Evolutionary conservation across 1,140 invertebrate species (phyloP).

Genomic region (Stegodyphus dumicola): DNA sequence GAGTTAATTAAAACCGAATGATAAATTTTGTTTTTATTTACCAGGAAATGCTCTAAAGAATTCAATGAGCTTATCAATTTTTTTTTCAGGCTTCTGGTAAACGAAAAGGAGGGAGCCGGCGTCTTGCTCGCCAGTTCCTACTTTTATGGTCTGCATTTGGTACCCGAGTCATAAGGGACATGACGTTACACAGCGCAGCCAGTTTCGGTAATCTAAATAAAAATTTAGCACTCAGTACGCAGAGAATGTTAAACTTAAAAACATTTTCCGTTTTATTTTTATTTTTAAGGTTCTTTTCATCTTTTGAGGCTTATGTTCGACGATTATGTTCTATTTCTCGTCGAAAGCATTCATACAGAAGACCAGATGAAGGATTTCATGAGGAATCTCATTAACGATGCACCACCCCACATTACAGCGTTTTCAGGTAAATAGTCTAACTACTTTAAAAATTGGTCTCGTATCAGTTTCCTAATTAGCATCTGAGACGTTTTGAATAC

Average conservation of each 20-base stretch:
- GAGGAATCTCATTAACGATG: conserved; percentile 66
- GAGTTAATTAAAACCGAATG: not conserved
- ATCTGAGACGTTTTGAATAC: too few species aligned
- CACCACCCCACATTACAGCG: conserved; percentile 62
- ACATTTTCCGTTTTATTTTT: not conserved
- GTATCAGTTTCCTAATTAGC: too few species aligned
- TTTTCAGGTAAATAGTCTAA: conserved; percentile 24
- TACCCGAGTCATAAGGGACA: conserved; percentile 70
- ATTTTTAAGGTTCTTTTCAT: conserved; percentile 71
- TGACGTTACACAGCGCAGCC: conserved; percentile 72
- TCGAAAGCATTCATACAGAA: conserved; percentile 70
- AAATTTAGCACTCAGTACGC: not conserved
- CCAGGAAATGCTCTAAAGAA: too few species aligned
- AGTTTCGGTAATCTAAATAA: conserved; percentile 69
- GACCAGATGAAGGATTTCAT: conserved; percentile 69
- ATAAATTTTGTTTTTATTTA: too few species aligned
- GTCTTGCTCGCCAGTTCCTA: conserved; percentile 70
- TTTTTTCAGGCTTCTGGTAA: conserved; percentile 18
- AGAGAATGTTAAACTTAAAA: too few species aligned
- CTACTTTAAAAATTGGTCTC: too few species aligned
- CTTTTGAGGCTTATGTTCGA: conserved; percentile 72
- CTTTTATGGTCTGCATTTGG: conserved; percentile 72
- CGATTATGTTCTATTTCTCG: conserved; percentile 71
- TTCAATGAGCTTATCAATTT: not conserved
- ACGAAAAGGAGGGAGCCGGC: conserved; percentile 63